phyloP scores from a whole-genome alignment of 2,113 vertebrate species.

The Ailuropoda melanoleuca region DNA sequence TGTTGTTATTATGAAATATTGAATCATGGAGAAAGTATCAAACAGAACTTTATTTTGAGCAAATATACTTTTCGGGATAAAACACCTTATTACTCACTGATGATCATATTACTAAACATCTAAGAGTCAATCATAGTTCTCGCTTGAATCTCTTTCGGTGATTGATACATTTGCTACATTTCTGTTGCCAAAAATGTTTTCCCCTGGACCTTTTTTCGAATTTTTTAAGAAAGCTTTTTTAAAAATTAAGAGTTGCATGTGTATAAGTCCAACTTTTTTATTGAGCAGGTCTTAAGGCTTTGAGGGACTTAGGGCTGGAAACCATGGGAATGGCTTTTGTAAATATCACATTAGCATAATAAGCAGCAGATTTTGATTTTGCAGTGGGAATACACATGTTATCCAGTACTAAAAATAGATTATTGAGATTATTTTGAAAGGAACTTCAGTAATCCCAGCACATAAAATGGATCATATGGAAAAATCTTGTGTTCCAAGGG shows the following conservation, averaged over 20 bases:
- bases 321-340: slow-evolving; percentile 57
- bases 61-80: not conserved
- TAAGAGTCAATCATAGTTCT: not conserved
- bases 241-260: slow-evolving; percentile 32
- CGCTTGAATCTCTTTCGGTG: slow-evolving; percentile 12
- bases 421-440: slow-evolving; percentile 59
- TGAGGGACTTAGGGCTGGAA: slow-evolving; percentile 62
- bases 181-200: not conserved
- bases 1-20: slow-evolving; percentile 17
- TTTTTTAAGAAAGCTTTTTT: slow-evolving; percentile 53
- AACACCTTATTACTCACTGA: not conserved
- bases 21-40: not conserved
- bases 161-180: not conserved
- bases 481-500: not conserved
- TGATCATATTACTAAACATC: slow-evolving; percentile 38
- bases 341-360: slow-evolving; percentile 68
- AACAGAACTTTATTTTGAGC: not conserved
- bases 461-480: not conserved
- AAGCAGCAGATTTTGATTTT: slow-evolving; percentile 62
- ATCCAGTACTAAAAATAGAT: slow-evolving; percentile 68
- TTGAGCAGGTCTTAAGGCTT: slow-evolving; percentile 66
- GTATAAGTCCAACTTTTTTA: slow-evolving; percentile 72
- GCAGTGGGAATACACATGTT: not conserved
- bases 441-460: not conserved
- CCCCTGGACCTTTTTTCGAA: not conserved